Evolutionary conservation across 2,888 invertebrate species (phyloP).

Genomic region (Cantharis lateralis): DNA sequence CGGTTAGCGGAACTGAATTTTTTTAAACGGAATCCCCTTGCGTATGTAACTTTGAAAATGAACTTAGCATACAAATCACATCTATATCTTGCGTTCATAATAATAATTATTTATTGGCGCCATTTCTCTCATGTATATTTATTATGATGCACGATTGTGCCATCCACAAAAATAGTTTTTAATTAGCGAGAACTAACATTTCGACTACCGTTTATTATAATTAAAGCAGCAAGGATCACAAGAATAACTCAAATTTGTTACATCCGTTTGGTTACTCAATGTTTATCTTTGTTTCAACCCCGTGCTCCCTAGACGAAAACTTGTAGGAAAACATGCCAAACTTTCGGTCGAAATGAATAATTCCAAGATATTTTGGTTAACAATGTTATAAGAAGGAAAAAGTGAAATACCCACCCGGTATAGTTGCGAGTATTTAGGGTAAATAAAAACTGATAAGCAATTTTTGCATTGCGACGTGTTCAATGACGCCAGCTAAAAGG

Average conservation of each 20-base stretch:
- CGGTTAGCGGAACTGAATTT: background rate
- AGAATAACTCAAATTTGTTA: background rate
- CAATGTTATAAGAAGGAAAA: slow-evolving; percentile 40
- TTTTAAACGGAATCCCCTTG: background rate
- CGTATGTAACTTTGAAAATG: background rate
- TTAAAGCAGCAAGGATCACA: background rate
- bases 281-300: slow-evolving; percentile 30
- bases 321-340: slow-evolving; percentile 33
- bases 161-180: background rate
- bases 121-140: background rate
- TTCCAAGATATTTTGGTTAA: slow-evolving; percentile 43
- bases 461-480: slow-evolving; percentile 36
- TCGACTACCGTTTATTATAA: background rate
- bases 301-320: slow-evolving; percentile 38
- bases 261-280: slow-evolving; percentile 30
- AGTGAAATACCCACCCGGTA: background rate
- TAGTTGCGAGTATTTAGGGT: slow-evolving; percentile 1
- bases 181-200: background rate
- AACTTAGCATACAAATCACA: background rate
- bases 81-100: background rate
- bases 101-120: background rate
- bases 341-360: slow-evolving; percentile 36
- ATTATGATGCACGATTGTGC: background rate
- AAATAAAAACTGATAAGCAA: background rate
- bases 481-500: slow-evolving; percentile 31